phyloP scores from a whole-genome alignment of 2,888 invertebrate species.

The Furcula furcula region DNA sequence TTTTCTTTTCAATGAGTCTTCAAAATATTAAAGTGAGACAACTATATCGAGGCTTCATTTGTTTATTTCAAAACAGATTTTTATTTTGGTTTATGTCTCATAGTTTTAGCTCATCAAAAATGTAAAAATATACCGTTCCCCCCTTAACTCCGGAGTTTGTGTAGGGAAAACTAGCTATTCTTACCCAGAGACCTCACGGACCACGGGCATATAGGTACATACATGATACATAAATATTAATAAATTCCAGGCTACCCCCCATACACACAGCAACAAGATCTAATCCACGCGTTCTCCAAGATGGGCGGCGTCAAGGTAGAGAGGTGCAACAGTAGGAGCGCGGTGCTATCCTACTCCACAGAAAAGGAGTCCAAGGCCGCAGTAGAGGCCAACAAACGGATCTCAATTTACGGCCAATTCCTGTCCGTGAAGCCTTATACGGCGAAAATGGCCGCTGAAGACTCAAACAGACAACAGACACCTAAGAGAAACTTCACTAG shows the following conservation, averaged over 20 bases:
- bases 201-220: too few relatives aligned
- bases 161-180: too few relatives aligned
- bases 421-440: slow-evolving; percentile 37
- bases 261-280: slow-evolving; percentile 51
- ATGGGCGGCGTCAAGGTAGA: slow-evolving; percentile 48
- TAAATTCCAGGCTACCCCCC: slow-evolving; percentile 55
- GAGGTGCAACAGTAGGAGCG: slow-evolving; percentile 27
- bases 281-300: slow-evolving; percentile 39
- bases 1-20: too few relatives aligned
- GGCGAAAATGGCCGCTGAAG: slow-evolving; percentile 11
- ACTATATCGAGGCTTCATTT: too few relatives aligned
- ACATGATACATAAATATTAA: too few relatives aligned
- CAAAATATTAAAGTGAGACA: too few relatives aligned
- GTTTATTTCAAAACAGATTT: too few relatives aligned
- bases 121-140: too few relatives aligned
- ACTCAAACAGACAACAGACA: slow-evolving; percentile 1
- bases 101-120: too few relatives aligned
- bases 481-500: slow-evolving; percentile 34
- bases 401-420: slow-evolving; percentile 55
- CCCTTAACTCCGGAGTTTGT: too few relatives aligned
- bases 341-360: slow-evolving; percentile 35
- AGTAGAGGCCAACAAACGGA: slow-evolving; percentile 24
- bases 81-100: too few relatives aligned
- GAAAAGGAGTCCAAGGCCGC: slow-evolving; percentile 36
- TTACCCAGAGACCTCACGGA: too few relatives aligned